phyloP scores from a whole-genome alignment of 1,140 invertebrate genomes.

The Dreissena polymorpha region DNA sequence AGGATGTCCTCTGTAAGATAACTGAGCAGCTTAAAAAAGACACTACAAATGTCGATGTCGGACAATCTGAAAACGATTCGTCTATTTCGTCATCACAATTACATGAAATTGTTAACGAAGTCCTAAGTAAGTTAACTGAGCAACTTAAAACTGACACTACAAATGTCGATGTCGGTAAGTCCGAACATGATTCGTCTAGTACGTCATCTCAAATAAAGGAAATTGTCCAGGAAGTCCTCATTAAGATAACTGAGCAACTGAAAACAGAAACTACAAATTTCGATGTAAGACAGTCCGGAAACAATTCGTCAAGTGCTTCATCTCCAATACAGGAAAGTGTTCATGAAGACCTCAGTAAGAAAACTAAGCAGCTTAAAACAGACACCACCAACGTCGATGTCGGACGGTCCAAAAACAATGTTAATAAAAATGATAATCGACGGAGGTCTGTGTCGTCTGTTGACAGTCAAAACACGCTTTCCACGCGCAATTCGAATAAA shows the following conservation, averaged over 20 bases:
- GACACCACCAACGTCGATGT: not conserved
- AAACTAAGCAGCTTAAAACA: conserved; percentile 13
- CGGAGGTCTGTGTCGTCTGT: conserved; percentile 8
- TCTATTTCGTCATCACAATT: not conserved
- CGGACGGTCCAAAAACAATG: conserved; percentile 8
- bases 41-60: not conserved
- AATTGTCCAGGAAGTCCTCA: too few relatives aligned
- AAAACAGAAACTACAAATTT: too few relatives aligned
- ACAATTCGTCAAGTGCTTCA: conserved; percentile 27
- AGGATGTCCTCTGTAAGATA: too few relatives aligned
- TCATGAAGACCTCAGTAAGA: conserved; percentile 12
- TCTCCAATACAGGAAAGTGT: conserved; percentile 26
- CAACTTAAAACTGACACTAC: not conserved
- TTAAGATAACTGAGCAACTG: too few relatives aligned
- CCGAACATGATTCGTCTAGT: not conserved
- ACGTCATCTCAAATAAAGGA: too few relatives aligned
- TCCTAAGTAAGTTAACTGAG: not conserved
- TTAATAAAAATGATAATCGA: conserved; percentile 27
- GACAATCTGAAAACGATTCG: not conserved
- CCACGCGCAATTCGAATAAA: not conserved
- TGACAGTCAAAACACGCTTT: not conserved
- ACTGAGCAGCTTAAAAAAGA: not conserved
- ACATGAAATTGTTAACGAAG: not conserved
- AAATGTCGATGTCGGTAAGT: not conserved
- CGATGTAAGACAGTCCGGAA: too few relatives aligned